These are phyloP conservation scores for Lepidurus apus DNA, from an alignment of 1,140 invertebrate species.

Conservation along the genomic window DNA sequence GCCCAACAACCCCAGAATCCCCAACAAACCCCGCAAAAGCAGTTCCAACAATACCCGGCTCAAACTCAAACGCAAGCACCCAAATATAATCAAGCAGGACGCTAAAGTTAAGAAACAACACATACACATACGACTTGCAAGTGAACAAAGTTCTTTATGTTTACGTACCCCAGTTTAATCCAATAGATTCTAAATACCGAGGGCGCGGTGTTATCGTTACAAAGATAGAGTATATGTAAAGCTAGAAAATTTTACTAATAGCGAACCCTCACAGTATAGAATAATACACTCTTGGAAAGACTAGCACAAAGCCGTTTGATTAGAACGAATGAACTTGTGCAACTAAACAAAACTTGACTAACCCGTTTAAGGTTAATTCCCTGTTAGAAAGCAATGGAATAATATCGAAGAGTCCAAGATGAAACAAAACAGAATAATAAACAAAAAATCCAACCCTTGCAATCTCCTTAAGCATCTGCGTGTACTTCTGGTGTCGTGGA, in stretches of 20 bases:
- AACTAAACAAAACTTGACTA: not conserved
- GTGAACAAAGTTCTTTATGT: not conserved
- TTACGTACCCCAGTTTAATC: not conserved
- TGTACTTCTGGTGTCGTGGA: not conserved
- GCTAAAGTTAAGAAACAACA: not conserved
- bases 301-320: slow-evolving; percentile 4
- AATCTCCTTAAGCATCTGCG: not conserved
- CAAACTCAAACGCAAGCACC: not conserved
- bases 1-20: not conserved
- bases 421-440: not conserved
- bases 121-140: no score
- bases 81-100: not conserved
- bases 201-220: not conserved
- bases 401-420: not conserved
- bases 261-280: not conserved
- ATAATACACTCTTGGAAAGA: not conserved
- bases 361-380: not conserved
- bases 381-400: not conserved
- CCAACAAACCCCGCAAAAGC: not conserved
- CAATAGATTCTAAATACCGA: not conserved
- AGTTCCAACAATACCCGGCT: not conserved
- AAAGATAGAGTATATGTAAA: not conserved
- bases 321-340: not conserved
- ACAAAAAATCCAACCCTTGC: not conserved
- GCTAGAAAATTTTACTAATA: not conserved